phyloP scores from a whole-genome alignment of 2,113 vertebrate species.

The Campylorhamphus procurvoides region DNA sequence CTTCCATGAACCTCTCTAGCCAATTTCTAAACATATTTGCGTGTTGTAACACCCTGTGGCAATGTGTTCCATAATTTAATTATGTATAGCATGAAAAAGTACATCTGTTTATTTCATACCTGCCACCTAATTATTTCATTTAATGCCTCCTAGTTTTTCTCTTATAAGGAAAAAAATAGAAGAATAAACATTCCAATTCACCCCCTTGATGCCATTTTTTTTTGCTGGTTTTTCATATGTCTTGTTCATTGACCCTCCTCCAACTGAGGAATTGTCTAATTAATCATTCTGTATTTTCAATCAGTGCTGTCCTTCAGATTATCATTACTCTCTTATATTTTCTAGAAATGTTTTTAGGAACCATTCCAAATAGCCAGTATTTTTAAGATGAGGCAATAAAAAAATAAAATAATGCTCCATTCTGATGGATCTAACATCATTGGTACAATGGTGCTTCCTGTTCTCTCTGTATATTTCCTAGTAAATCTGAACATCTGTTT shows the following conservation, averaged over 20 bases:
- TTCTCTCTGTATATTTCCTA: background rate
- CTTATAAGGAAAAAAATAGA: background rate
- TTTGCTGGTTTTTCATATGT: background rate
- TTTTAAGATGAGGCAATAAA: background rate
- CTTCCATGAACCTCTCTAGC: background rate
- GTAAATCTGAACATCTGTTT: background rate
- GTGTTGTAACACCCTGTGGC: background rate
- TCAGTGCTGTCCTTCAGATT: background rate
- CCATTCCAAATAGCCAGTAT: background rate
- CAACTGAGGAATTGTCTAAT: background rate
- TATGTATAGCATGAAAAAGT: background rate
- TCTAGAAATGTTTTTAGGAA: background rate
- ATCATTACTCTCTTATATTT: background rate
- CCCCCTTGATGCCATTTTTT: background rate
- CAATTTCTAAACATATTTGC: background rate
- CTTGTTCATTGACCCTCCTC: background rate
- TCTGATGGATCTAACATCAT: background rate
- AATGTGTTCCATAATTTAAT: background rate
- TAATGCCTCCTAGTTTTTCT: background rate
- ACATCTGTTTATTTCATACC: background rate
- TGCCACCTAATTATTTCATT: background rate
- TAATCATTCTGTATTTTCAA: background rate
- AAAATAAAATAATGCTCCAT: background rate
- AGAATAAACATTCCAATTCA: background rate
- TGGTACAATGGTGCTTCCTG: background rate